Base-by-base conservation (phyloP, 2,113 vertebrate genomes). In the Parotia lawesii region DNA sequence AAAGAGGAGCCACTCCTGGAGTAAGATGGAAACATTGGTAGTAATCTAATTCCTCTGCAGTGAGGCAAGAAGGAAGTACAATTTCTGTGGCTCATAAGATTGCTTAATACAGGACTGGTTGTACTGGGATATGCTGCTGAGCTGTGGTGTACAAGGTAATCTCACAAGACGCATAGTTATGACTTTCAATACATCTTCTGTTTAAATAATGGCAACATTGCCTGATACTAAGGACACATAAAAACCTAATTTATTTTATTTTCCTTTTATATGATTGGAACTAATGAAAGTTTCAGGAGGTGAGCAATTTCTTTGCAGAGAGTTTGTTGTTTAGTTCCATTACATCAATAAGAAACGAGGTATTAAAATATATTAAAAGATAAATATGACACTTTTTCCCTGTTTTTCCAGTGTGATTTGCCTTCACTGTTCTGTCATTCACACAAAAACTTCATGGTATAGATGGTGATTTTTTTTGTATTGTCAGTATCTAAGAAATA, bases 321-420 rank as follows among this genome's bases (percentile, higher is more conserved):
- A 65, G 9, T 78, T 92, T 81, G 27, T 61, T 73, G 12, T 48
- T 94, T 54, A 76, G 33, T 85, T 95, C 54, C 8, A 53, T 70
- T 85, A 50, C 27, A 38, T 54, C 78, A 85, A 20, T 81, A 93
- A 91, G 48, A 89, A 94, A 89, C 51, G 20, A 81, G 15, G 28
- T 56, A 80, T 71, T 89, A 70, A 88, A 80, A 90, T 77, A 77
- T 47, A 83, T 69, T 79, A 62, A 67, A 83, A 90, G 12, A 71
- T 37, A 61, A 61, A 72, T 65, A 61, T 25, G 31, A 82, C 25
- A 67, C 7, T 65, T 87, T 91, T 31, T 0, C 13, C 6, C n/a
- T 35, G 15, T 45, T 90, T 91, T 87, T 81, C 38, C 11, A 35
- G 7, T 78, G 24, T 66, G 27, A 21, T 72, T 90, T 83, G 15